phyloP scores from a whole-genome alignment of 2,888 invertebrate species.

The Cosmorhoe ocellata region DNA sequence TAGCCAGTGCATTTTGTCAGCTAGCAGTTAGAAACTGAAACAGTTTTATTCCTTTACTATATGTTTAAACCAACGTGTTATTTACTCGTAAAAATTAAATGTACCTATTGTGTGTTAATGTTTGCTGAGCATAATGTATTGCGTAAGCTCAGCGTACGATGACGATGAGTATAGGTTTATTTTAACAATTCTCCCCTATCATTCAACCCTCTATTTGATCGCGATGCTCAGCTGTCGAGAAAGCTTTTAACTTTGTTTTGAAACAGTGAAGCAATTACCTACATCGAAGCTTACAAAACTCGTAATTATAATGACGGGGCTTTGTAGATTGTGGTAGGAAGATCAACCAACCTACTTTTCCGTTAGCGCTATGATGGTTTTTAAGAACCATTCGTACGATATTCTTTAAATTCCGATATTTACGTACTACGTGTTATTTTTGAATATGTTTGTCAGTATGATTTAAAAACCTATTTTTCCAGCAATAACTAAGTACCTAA shows the following conservation, averaged over 20 bases:
- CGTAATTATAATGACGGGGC: conserved; percentile 25
- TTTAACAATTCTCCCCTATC: conserved; percentile 30
- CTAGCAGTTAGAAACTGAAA: too few species aligned
- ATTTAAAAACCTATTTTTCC: conserved; percentile 20
- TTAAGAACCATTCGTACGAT: conserved; percentile 15
- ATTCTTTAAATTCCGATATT: conserved; percentile 15
- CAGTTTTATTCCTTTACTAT: too few species aligned
- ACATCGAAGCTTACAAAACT: not conserved
- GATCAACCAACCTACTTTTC: not conserved
- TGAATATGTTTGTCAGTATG: conserved; percentile 12
- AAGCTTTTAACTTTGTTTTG: conserved; percentile 41
- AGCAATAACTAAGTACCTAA: conserved; percentile 16
- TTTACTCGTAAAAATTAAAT: not conserved
- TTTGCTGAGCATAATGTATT: conserved; percentile 1
- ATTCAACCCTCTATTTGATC: conserved; percentile 33
- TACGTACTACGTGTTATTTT: conserved; percentile 19
- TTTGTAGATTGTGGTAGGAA: too few species aligned
- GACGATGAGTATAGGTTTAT: conserved; percentile 8
- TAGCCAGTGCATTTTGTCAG: too few species aligned
- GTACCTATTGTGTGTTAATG: conserved; percentile 17
- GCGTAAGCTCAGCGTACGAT: conserved; percentile 4
- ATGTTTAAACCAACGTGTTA: too few species aligned
- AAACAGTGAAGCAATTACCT: conserved; percentile 31
- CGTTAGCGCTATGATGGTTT: conserved; percentile 19
- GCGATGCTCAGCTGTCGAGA: conserved; percentile 31